A percentile compares a stretch with the other conserved stretches of the same genome.
These are phyloP conservation scores for Arenicola marina DNA, from an alignment of 2,888 invertebrate genomes.

Conservation along the genomic window DNA sequence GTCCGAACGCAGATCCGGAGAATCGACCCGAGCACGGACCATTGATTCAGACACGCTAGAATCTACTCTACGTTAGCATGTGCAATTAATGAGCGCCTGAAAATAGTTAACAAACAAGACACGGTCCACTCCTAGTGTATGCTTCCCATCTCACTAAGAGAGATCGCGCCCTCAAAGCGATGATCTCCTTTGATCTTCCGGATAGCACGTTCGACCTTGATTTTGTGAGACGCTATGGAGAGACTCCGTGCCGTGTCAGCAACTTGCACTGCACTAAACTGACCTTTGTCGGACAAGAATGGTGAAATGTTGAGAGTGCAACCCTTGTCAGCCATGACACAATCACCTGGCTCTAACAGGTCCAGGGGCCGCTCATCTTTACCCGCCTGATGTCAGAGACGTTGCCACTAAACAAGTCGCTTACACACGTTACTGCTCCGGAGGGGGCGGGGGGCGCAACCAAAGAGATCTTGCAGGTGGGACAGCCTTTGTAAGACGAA, in stretches of 20 bases:
- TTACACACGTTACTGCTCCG: constrained; percentile 25
- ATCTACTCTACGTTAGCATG: too few relatives aligned
- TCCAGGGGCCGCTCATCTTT: constrained; percentile 6
- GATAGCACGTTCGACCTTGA: not conserved
- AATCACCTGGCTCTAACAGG: constrained; percentile 24
- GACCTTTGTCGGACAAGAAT: not conserved
- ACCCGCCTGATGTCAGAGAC: constrained; percentile 23
- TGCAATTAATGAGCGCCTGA: not conserved
- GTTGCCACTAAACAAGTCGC: constrained; percentile 19
- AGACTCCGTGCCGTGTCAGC: not conserved
- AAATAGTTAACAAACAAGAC: not conserved
- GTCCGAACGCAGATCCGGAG: too few relatives aligned
- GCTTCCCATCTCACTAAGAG: not conserved
- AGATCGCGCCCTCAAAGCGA: not conserved
- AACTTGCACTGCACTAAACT: not conserved
- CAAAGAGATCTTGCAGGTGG: constrained; percentile 24
- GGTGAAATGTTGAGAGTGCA: constrained; percentile 26
- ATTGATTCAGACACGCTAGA: too few relatives aligned
- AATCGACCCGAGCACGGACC: too few relatives aligned
- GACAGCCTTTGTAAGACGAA: constrained; percentile 26
- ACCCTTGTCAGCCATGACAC: constrained; percentile 7
- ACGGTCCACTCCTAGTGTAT: not conserved
- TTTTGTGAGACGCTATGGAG: not conserved
- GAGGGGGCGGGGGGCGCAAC: constrained; percentile 21
- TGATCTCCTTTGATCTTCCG: constrained; percentile 8